Evolutionary conservation across 1,140 invertebrate genomes (phyloP).

Genomic region (Maconellicoccus hirsutus): DNA sequence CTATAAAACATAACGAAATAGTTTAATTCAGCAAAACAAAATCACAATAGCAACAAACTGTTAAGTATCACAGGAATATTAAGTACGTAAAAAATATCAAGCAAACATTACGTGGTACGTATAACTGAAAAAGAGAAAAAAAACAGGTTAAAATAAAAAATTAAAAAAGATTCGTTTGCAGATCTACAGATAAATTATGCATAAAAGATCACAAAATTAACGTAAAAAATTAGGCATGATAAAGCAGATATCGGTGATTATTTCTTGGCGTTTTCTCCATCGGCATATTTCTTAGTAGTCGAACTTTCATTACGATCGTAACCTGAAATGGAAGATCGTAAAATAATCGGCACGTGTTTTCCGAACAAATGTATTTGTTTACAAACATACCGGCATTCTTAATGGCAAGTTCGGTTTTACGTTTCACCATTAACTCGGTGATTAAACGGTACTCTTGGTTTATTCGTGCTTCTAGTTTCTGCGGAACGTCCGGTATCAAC

Average conservation of each 20-base stretch:
- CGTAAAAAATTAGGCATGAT: no score
- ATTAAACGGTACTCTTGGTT: slow-evolving; percentile 74
- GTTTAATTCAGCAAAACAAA: no score
- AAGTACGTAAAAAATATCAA: no score
- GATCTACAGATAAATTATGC: no score
- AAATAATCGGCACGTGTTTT: not conserved
- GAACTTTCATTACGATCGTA: not conserved
- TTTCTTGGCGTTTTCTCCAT: not conserved
- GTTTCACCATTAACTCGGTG: slow-evolving; percentile 77
- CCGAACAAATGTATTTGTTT: not conserved
- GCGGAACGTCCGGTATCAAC: slow-evolving; percentile 76
- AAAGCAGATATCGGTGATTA: not conserved
- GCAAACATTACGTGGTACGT: no score
- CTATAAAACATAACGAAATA: no score
- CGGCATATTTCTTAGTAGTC: not conserved
- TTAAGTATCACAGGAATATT: no score
- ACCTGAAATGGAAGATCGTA: not conserved
- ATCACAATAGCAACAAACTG: no score
- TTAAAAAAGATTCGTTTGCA: no score
- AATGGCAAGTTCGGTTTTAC: slow-evolving; percentile 50
- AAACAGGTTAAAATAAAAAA: no score
- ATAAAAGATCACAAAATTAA: no score
- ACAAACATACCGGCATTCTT: slow-evolving; percentile 5
- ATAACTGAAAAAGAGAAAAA: no score
- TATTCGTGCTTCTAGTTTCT: slow-evolving; percentile 61